These are phyloP conservation scores for Drosophila arawakana DNA, from an alignment of 1,140 invertebrate species.

Conservation along the genomic window DNA sequence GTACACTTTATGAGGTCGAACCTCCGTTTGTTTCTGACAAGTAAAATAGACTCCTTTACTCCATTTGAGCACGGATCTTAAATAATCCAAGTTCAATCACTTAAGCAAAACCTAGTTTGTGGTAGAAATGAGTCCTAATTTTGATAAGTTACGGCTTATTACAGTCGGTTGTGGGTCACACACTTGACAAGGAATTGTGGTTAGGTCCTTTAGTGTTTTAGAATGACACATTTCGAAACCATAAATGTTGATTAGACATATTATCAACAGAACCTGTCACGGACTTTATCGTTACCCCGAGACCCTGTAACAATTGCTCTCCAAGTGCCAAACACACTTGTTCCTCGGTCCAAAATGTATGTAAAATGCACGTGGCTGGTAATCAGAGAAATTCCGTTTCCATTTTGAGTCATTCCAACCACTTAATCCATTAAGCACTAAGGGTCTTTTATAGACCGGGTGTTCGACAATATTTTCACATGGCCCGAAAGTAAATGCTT, in stretches of 20 bases:
- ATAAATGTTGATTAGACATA: background rate
- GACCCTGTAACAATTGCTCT: background rate
- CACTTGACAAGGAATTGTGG: too few relatives aligned
- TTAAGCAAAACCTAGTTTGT: too few relatives aligned
- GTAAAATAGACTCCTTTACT: too few relatives aligned
- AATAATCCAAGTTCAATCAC: too few relatives aligned
- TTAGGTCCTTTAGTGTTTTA: too few relatives aligned
- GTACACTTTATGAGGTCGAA: too few relatives aligned
- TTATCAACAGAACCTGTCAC: background rate
- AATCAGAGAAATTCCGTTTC: constrained; percentile 7
- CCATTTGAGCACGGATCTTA: too few relatives aligned
- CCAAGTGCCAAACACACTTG: constrained; percentile 2
- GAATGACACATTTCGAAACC: too few relatives aligned
- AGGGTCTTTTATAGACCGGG: constrained; percentile 27
- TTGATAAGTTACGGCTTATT: background rate
- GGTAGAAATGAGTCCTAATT: too few relatives aligned
- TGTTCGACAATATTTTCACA: constrained; percentile 38
- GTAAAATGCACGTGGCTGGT: constrained; percentile 20
- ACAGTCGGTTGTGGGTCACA: background rate
- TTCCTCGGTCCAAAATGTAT: background rate
- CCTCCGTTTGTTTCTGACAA: too few relatives aligned
- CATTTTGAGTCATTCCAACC: constrained; percentile 5
- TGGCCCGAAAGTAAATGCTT: constrained; percentile 41
- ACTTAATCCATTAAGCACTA: constrained; percentile 33
- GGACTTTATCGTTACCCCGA: background rate